Conservation (phyloP, 2,888 invertebrate species). For the Stenichneumon culpator region DNA sequence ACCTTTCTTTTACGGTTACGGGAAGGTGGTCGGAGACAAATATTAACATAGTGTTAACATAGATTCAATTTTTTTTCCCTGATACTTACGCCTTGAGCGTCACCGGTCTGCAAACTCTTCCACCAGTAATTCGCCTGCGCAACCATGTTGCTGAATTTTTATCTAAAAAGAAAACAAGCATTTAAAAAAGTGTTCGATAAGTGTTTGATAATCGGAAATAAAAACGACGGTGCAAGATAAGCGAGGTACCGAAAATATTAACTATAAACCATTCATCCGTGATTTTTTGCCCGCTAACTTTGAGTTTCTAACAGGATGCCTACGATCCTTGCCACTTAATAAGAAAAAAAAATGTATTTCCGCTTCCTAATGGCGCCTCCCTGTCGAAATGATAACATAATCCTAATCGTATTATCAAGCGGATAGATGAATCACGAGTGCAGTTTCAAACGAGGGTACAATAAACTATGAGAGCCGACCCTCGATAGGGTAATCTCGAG, state of each 20-base stretch:
- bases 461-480: not conserved
- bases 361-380: not conserved
- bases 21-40: not conserved
- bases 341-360: not conserved
- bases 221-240: not conserved
- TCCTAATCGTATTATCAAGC: not conserved
- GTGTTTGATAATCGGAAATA: too few relatives aligned
- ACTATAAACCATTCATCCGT: not conserved
- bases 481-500: not conserved
- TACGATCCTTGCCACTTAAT: not conserved
- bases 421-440: not conserved
- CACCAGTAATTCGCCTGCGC: conserved; percentile 80
- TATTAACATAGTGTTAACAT: not conserved
- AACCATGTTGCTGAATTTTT: conserved; percentile 72
- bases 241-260: not conserved
- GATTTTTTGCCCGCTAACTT: not conserved
- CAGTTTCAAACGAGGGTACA: not conserved
- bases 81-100: conserved; percentile 80
- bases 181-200: not conserved
- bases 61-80: not conserved
- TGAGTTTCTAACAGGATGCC: not conserved
- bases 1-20: not conserved
- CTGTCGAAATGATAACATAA: not conserved
- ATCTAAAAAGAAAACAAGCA: conserved; percentile 17
- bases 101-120: conserved; percentile 77